Evolutionary conservation across 2,113 vertebrate genomes (phyloP), one percentile per base, ranked within the genome.

Genomic region (Odocoileus virginianus): DNA sequence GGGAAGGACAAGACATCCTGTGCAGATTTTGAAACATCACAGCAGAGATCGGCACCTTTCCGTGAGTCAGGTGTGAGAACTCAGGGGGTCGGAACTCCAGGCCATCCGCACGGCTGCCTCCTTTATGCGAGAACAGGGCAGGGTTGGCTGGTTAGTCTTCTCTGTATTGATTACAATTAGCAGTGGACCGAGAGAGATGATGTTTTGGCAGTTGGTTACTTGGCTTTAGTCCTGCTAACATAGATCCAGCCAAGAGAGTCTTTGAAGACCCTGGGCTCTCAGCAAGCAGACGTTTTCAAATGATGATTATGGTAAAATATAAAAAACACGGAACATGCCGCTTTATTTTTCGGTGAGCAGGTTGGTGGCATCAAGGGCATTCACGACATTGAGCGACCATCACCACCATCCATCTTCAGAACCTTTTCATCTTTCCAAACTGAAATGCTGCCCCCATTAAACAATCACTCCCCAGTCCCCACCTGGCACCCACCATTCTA

Each of bases 191-290:
- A 71, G 40, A 52, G 58, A 93, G 61, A 23, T 13, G 67, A 45
- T 78, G 55, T 91, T 88, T 76, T 40, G 36, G 52, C 55, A n/a
- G 45, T 54, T 40, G n/a, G 76, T 67, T 54, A 36, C 84, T 89
- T 93, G 61, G 55, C 92, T 83, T 47, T 78, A 36, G 40, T 79
- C 55, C 17, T 67, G 76, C 83, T 76, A 64, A 19, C 60, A 16
- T 43, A 87, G 45, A 91, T n/a, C 45, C 43, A 60, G 43, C 25
- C 0, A 4, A 82, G 33, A 55, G 36, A 55, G 33, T 47, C 81
- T 89, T 95, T 47, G 87, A 92, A 96, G 71, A 84, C 16, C 27
- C 6, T 50, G 47, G 21, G 8, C 90, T 67, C 50, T 58, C 40
- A 87, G 25, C n/a, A 81, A 89, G 23, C 23, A 64, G 54, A 76